Evolutionary conservation across 2,113 vertebrate species (phyloP).

Genomic region (Scomber japonicus): DNA sequence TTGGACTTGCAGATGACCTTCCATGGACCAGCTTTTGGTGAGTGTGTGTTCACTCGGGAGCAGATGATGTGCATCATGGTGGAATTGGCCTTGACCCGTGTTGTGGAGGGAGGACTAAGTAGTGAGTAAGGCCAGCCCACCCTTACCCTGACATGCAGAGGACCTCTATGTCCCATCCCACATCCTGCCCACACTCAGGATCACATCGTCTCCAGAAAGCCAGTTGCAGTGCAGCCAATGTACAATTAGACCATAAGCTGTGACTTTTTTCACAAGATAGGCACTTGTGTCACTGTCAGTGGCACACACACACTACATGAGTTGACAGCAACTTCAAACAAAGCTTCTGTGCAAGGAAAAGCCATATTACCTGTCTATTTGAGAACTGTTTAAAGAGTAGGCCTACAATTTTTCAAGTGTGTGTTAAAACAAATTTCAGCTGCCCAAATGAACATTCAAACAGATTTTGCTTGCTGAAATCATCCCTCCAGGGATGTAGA

Average conservation of each 20-base stretch:
- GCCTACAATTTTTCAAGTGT: background rate
- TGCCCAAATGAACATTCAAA: no score
- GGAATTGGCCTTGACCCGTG: constrained; percentile 69
- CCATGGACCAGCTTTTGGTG: background rate
- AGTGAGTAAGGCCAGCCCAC: constrained; percentile 70
- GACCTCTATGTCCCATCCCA: constrained; percentile 35
- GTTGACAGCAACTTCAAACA: background rate
- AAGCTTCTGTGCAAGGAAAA: background rate
- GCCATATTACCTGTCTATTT: background rate
- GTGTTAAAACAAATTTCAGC: no score
- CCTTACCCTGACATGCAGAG: constrained; percentile 31
- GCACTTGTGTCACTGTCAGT: background rate
- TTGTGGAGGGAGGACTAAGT: constrained; percentile 57
- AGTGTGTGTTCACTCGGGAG: constrained; percentile 51
- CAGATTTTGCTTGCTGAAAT: no score
- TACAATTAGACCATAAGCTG: background rate
- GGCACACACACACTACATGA: background rate
- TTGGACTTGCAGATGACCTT: constrained; percentile 27
- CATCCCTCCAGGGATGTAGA: no score
- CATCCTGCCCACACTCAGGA: background rate
- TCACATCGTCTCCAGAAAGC: background rate
- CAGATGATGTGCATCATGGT: constrained; percentile 78
- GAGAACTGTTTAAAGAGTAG: background rate
- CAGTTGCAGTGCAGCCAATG: background rate
- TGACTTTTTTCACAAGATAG: background rate